A percentile compares a stretch with the other conserved stretches of the same genome.
phyloP scores from a whole-genome alignment of 23 tunicate species.

The Clavelina lepadiformis region DNA sequence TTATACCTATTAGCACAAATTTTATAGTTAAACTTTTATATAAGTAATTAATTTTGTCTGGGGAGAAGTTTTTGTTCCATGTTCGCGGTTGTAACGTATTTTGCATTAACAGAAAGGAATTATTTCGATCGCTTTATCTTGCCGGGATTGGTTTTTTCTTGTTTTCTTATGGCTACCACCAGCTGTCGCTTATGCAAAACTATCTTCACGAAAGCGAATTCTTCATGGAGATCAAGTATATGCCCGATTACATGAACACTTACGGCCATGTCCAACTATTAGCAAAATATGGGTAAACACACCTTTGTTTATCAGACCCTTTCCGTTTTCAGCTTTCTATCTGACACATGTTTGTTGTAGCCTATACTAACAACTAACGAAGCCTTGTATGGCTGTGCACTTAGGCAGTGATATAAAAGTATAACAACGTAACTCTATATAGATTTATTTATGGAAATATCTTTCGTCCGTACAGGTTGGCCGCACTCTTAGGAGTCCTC shows the following conservation, averaged over 20 bases:
- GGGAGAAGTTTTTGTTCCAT: no score
- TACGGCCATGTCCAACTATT: slow-evolving; percentile 41
- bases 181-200: slow-evolving; percentile 42
- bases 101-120: slow-evolving; percentile 8
- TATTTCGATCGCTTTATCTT: slow-evolving; percentile 12
- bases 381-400: no score
- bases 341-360: no score
- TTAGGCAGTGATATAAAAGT: no score
- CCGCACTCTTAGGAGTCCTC: slow-evolving; percentile 27
- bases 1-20: no score
- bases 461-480: slow-evolving; percentile 14
- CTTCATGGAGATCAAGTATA: slow-evolving; percentile 56
- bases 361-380: no score
- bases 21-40: no score
- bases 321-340: no score
- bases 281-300: slow-evolving; percentile 35
- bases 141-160: slow-evolving; percentile 21
- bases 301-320: neutral
- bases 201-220: slow-evolving; percentile 40
- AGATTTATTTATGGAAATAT: no score
- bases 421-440: no score
- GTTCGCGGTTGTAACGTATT: no score
- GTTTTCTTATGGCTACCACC: slow-evolving; percentile 50
- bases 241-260: slow-evolving; percentile 41
- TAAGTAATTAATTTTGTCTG: no score